Base-by-base conservation (phyloP, 2,113 vertebrate species). In the Microcebus lehilahytsara region DNA sequence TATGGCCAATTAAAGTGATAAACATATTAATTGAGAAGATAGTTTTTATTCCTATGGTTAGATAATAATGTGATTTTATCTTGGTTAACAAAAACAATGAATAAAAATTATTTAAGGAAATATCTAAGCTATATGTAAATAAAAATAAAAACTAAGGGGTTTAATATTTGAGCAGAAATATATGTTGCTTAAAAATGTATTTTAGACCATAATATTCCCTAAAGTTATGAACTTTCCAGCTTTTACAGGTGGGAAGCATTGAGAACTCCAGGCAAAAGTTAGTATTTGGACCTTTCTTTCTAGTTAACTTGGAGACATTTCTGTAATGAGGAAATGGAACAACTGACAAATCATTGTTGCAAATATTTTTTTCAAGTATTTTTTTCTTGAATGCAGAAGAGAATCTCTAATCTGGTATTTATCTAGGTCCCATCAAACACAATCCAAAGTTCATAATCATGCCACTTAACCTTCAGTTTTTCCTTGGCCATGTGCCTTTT, bases 61-160 rank as follows among this genome's bases (percentile, higher is more conserved):
- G 12, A 40, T 72, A 72, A 86, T 66, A 51, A 42, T 86, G 23
- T 67, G 10, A 58, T 46, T 85, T 74, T 13, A 74, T 83, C 30
- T 84, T 30, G 22, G 9, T 81, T 85, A 85, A 94, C 71, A 89
- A 94, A 96, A 91, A 60, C 13, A 86, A 40, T 64, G 88, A 62
- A 72, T 75, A 89, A 97, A 93, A 71, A 40, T 56, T 6, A 49
- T 84, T 92, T 51, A 62, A 80, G 40, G 5, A 79, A 71, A 62
- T 89, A 58, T 9, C 5, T 78, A 77, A 23, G 6, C 84, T 67
- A 89, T 64, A 78, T 60, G 71, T n/a, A 93, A 85, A 91, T 85
- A 66, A 89, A 97, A 93, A 92, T 60, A 12, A 94, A 97, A 93
- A 62, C 19, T 32, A 91, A 83, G 69, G 53, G 78, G n/a, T 77